Percentiles rank a stretch among this genome's conserved stretches.
Conservation (phyloP, 1,140 invertebrate species). For the Psilanteris sp. region DNA sequence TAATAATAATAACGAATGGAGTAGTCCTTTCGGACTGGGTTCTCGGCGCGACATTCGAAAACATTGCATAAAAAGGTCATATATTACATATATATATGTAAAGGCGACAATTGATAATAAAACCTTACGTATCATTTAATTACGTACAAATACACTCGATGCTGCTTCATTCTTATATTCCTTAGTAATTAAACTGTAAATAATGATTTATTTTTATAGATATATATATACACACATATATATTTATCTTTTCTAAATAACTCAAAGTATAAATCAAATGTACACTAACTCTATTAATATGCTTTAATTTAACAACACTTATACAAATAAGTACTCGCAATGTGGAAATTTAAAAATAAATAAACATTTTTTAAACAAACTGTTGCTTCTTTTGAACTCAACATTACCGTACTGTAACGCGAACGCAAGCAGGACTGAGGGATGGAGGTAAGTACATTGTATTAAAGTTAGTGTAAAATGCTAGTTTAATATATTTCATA, state of each 20-base stretch:
- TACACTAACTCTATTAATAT: conserved; percentile 31
- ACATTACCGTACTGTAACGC: no score
- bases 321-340: conserved; percentile 3
- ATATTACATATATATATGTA: conserved; percentile 51
- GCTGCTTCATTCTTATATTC: conserved; percentile 45
- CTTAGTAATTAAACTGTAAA: conserved; percentile 51
- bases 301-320: conserved; percentile 21
- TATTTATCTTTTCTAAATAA: conserved; percentile 34
- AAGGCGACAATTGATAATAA: conserved; percentile 64
- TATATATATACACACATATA: no score
- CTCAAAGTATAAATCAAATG: conserved; percentile 13
- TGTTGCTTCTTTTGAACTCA: conserved; percentile 12
- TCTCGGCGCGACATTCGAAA: conserved; percentile 32
- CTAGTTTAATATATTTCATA: conserved; percentile 80
- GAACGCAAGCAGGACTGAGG: no score
- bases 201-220: conserved; percentile 56
- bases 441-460: conserved; percentile 50
- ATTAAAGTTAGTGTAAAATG: conserved; percentile 75
- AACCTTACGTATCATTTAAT: conserved; percentile 59
- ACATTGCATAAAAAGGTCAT: conserved; percentile 42
- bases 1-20: no score
- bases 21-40: conserved; percentile 15
- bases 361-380: conserved; percentile 40
- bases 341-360: conserved; percentile 35
- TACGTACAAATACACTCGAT: conserved; percentile 51